Base-by-base conservation (phyloP, 2,888 invertebrate species). In the Cyclophora punctaria region DNA sequence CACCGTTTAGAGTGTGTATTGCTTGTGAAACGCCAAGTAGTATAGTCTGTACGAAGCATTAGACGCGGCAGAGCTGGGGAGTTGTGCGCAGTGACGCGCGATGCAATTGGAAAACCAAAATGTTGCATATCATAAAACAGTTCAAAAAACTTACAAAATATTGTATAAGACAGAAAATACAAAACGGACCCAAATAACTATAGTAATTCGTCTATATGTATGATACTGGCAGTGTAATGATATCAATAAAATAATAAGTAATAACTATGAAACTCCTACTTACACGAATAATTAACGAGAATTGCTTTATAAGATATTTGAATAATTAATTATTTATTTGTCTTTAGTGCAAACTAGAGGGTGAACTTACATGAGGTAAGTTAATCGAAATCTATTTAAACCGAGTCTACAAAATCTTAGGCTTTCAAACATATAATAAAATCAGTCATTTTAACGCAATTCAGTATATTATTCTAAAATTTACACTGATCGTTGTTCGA, bases 361-460 rank as follows among this genome's bases (percentile, higher is more conserved):
- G 84, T 87, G 83, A 78, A 76, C 84, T 83, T 84, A 85, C 75
- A 75, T 58, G 63, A 66, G 60, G 71, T 80, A 83, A 73, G 78
- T 80, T 78, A 78, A 74, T 80, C 69, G 67, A 81, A 79, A 67
- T 77, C 73, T 83, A 83, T 78, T 76, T 74, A 80, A 85, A 85
- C 80, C 79, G 75, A 85, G 78, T 79, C 80, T 85, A 85, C 83
- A 80, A 83, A 85, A 83, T 84, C 83, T 88, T 86, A 86, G 88
- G 85, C 85, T 82, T 61, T 81, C 83, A 78, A 88, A 88, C 86
- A 78, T 82, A 87, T 85, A 85, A 86, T 83, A 84, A 87, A 88
- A 88, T 88, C 88, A 88, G 88, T 88, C 88, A 86, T 87, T 87
- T 87, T 80, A 88, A 88, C 83, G 78, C 75, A 87, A 87, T 83